These are phyloP conservation scores for Hololepta plana DNA, from an alignment of 2,888 invertebrate species.

Conservation along the genomic window DNA sequence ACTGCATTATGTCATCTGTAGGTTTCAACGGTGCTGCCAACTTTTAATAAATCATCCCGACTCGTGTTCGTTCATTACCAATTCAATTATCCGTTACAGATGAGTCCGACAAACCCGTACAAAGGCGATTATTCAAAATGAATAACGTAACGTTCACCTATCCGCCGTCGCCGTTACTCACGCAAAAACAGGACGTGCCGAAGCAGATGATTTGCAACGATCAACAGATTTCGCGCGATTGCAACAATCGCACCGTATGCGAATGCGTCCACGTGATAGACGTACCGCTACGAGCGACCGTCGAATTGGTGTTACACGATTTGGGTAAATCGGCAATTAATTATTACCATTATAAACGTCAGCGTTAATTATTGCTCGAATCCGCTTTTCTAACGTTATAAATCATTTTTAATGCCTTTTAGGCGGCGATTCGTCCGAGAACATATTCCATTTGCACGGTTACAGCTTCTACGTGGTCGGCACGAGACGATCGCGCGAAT, in stretches of 20 bases:
- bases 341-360: neutral
- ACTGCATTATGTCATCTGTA: too few relatives aligned
- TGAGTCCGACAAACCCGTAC: too few relatives aligned
- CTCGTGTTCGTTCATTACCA: too few relatives aligned
- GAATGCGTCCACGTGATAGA: slow-evolving; percentile 59
- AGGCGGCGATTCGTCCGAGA: slow-evolving; percentile 44
- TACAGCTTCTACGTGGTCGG: slow-evolving; percentile 53
- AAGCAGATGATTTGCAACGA: slow-evolving; percentile 33
- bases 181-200: slow-evolving; percentile 45
- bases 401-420: slow-evolving; percentile 12
- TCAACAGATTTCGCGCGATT: slow-evolving; percentile 17
- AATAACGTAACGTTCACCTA: slow-evolving; percentile 60
- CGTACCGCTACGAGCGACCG: slow-evolving; percentile 45
- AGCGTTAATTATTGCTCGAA: neutral
- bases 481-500: too few relatives aligned
- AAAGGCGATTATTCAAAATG: too few relatives aligned
- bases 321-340: slow-evolving; percentile 35
- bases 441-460: slow-evolving; percentile 61
- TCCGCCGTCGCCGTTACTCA: slow-evolving; percentile 60
- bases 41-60: too few relatives aligned
- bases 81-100: too few relatives aligned
- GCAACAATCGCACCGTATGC: slow-evolving; percentile 30
- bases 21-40: too few relatives aligned
- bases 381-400: neutral
- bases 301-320: slow-evolving; percentile 57